Evolutionary conservation across 53 echinoderm and acorn worm genomes (phyloP).

Genomic region (Pentamera pediparva): DNA sequence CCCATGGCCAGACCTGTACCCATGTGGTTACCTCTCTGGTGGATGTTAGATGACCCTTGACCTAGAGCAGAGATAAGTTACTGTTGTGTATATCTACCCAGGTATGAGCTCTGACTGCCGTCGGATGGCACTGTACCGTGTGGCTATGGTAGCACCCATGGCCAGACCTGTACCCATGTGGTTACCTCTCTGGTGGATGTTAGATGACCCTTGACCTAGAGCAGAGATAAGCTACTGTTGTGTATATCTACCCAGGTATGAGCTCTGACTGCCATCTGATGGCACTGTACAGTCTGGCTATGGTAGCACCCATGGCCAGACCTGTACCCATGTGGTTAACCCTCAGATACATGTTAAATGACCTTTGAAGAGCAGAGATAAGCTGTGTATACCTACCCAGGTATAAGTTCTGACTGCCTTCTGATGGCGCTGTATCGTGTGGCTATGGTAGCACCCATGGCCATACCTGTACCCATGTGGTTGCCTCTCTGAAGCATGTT

Average conservation of each 20-base stretch:
- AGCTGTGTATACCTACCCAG: conserved; percentile 55
- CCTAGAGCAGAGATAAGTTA: no score
- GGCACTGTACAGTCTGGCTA: conserved; percentile 88
- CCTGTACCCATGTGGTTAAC: conserved; percentile 46
- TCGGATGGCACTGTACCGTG: conserved; percentile 78
- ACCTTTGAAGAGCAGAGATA: no score
- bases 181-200: no score
- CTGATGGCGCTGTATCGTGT: conserved; percentile 93
- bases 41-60: no score
- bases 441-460: conserved; percentile 62
- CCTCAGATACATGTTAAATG: no score
- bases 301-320: conserved; percentile 63
- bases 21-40: no score
- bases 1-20: no score
- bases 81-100: conserved; percentile 67
- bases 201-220: no score
- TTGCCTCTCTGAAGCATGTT: no score
- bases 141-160: conserved; percentile 61
- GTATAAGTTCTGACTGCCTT: conserved; percentile 78
- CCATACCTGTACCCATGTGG: no score
- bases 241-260: conserved; percentile 60
- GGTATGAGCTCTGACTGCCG: conserved; percentile 71
- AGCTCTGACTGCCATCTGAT: conserved; percentile 87
- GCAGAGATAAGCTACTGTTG: no score
- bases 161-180: conserved; percentile 44